Evolutionary conservation across 2,113 vertebrate genomes (phyloP).

Genomic region (Bagarius yarrelli): DNA sequence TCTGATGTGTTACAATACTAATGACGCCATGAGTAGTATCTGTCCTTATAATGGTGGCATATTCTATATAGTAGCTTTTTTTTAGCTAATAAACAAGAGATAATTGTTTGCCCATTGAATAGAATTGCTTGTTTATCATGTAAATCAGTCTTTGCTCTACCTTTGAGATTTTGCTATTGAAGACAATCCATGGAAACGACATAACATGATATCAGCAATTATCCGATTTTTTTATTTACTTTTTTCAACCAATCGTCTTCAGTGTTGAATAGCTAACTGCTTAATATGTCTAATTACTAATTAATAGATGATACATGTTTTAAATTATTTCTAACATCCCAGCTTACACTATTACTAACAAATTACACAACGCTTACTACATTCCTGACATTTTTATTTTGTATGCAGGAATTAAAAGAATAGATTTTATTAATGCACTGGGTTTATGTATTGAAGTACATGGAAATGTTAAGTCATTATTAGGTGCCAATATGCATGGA

Average conservation of each 20-base stretch:
- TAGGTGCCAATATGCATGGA: conserved; percentile 4
- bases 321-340: not conserved
- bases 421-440: conserved; percentile 35
- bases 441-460: conserved; percentile 10
- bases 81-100: conserved; percentile 36
- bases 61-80: not conserved
- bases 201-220: conserved; percentile 2
- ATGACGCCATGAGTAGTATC: conserved; percentile 21
- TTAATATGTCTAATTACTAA: not conserved
- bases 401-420: conserved; percentile 23
- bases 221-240: not conserved
- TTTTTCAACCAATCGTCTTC: not conserved
- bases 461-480: not conserved
- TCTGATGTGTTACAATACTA: conserved; percentile 38
- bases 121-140: conserved; percentile 13
- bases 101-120: conserved; percentile 27
- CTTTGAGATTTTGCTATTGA: not conserved
- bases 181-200: not conserved
- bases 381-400: not conserved
- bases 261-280: not conserved
- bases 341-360: not conserved
- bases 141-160: conserved; percentile 8
- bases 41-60: conserved; percentile 20
- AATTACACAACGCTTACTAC: not conserved
- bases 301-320: not conserved